Conservation (phyloP, 2,113 vertebrate genomes). For the Ranitomeya imitator region DNA sequence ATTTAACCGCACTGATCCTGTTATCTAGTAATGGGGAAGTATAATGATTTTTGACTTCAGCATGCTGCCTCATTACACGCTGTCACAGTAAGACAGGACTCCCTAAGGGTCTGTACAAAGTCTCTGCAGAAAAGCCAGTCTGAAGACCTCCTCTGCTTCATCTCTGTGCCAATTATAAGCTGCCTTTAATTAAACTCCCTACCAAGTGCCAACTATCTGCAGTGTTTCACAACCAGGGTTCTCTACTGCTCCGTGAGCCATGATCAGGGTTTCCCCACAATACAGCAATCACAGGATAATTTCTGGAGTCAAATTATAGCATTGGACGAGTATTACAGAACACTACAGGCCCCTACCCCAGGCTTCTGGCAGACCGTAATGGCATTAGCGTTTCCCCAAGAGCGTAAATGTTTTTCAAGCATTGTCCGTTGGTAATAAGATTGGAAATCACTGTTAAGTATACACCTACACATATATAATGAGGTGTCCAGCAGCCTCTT, state of each 20-base stretch:
- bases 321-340: no score
- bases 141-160: not conserved
- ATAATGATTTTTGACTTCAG: constrained; percentile 6
- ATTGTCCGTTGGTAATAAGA: no score
- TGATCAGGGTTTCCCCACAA: no score
- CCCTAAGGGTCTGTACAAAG: not conserved
- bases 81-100: constrained; percentile 1
- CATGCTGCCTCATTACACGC: not conserved
- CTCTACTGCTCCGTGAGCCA: no score
- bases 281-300: no score
- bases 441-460: not conserved
- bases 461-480: not conserved
- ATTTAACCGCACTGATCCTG: constrained; percentile 27
- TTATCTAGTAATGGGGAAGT: constrained; percentile 13
- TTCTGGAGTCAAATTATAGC: no score
- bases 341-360: no score
- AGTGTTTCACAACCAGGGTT: no score
- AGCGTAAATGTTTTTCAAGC: no score
- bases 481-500: not conserved
- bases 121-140: not conserved
- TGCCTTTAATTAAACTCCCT: not conserved
- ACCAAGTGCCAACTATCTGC: not conserved
- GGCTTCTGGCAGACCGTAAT: no score
- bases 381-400: no score
- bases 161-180: not conserved